These are phyloP conservation scores for Craseonycteris thonglongyai DNA, from an alignment of 2,113 vertebrate species.

Conservation along the genomic window DNA sequence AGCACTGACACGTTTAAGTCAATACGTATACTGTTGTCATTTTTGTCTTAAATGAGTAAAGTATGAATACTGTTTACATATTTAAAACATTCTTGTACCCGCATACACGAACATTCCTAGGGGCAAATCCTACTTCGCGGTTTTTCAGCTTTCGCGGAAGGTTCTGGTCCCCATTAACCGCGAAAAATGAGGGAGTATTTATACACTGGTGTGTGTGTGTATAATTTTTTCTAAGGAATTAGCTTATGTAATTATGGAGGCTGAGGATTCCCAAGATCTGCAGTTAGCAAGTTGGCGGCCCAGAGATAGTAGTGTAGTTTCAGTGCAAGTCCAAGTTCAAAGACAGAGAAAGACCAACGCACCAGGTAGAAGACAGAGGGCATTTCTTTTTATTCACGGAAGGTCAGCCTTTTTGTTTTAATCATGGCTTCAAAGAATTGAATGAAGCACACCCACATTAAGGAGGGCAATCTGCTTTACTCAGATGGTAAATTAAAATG, in stretches of 20 bases:
- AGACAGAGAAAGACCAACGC: background rate
- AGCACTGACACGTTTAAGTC: no score
- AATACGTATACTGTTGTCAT: no score
- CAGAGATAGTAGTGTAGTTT: background rate
- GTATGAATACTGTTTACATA: no score
- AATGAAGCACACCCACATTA: background rate
- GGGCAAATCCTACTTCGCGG: no score
- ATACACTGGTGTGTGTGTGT: background rate
- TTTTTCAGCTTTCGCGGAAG: no score
- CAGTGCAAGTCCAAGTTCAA: background rate
- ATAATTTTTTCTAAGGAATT: background rate
- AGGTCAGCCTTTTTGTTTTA: background rate
- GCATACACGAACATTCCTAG: no score
- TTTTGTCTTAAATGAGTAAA: no score
- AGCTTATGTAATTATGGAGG: background rate
- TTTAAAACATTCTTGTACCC: no score
- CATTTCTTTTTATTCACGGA: background rate
- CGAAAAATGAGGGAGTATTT: no score
- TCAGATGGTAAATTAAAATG: background rate
- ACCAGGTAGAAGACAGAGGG: background rate
- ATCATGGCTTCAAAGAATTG: background rate
- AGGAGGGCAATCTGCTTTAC: background rate
- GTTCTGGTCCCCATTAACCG: no score
- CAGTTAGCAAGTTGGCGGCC: background rate
- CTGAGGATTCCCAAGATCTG: background rate